These are phyloP conservation scores for Microctonus aethiopoides DNA, from an alignment of 2,888 invertebrate species.

Conservation along the genomic window DNA sequence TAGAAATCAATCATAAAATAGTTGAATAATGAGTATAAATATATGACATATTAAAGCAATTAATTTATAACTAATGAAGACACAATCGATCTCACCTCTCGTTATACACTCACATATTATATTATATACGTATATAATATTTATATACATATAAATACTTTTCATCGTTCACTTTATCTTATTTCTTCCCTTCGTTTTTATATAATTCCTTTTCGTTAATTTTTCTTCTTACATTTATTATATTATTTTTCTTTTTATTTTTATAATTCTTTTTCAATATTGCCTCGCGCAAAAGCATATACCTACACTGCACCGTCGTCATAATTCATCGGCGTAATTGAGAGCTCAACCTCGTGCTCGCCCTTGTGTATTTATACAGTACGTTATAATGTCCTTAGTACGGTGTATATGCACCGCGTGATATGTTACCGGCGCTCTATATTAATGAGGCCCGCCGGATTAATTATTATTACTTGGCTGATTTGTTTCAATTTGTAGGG, in stretches of 20 bases:
- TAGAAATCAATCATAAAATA: neutral
- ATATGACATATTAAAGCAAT: conserved; percentile 61
- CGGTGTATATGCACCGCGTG: conserved; percentile 35
- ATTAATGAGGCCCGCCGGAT: conserved; percentile 62
- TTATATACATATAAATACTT: conserved; percentile 4
- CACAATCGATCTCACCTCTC: conserved; percentile 54
- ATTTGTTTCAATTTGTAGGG: conserved; percentile 63
- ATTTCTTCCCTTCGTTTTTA: neutral
- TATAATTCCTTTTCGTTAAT: neutral
- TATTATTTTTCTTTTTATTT: neutral
- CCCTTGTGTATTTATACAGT: conserved; percentile 34
- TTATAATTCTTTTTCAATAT: too few relatives aligned
- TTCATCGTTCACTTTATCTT: neutral
- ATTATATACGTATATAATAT: conserved; percentile 36
- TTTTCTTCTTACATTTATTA: neutral
- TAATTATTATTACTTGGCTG: conserved; percentile 64
- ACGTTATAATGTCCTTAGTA: conserved; percentile 30
- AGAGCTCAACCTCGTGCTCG: conserved; percentile 61
- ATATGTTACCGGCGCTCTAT: conserved; percentile 51
- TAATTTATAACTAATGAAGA: conserved; percentile 65
- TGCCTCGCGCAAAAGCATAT: conserved; percentile 22
- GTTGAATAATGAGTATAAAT: conserved; percentile 49
- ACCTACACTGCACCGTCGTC: conserved; percentile 42
- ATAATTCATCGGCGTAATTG: conserved; percentile 63
- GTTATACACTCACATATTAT: conserved; percentile 36